These are phyloP conservation scores for Paedocypris micromegethes DNA, from an alignment of 2,797 vertebrate genomes.

Conservation along the genomic window DNA sequence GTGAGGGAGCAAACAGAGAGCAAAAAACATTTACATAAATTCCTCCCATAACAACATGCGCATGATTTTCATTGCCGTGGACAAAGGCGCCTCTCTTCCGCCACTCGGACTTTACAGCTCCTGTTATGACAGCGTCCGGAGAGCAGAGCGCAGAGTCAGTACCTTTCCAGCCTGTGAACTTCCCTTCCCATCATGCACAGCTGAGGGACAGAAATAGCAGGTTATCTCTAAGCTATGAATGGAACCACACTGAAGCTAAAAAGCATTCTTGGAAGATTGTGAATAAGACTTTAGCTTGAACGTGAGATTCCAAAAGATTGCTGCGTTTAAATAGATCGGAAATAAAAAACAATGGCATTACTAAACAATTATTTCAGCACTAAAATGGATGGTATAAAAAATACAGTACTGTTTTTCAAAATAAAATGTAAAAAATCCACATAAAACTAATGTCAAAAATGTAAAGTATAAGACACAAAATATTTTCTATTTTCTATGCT, in stretches of 20 bases:
- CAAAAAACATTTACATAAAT: slow-evolving; percentile 42
- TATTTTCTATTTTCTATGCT: too few species aligned
- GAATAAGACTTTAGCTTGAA: slow-evolving; percentile 3
- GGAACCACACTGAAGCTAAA: slow-evolving; percentile 23
- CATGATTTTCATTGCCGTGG: slow-evolving; percentile 57
- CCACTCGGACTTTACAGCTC: slow-evolving; percentile 20
- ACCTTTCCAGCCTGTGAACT: slow-evolving; percentile 34
- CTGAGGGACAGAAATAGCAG: slow-evolving; percentile 41
- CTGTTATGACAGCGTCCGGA: slow-evolving; percentile 9
- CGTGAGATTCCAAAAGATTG: slow-evolving; percentile 1
- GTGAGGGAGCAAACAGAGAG: slow-evolving; percentile 26
- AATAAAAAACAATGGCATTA: too few species aligned
- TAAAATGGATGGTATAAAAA: too few species aligned
- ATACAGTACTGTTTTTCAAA: too few species aligned
- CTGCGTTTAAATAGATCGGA: neutral
- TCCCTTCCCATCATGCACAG: slow-evolving; percentile 40
- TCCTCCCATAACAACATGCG: slow-evolving; percentile 54
- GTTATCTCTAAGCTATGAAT: slow-evolving; percentile 43
- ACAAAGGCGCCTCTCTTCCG: slow-evolving; percentile 51
- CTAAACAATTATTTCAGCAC: too few species aligned
- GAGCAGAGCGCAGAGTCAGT: neutral
- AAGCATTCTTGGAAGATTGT: slow-evolving; percentile 7
- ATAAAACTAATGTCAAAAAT: too few species aligned
- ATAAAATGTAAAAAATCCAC: too few species aligned
- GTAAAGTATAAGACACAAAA: too few species aligned